phyloP scores from a whole-genome alignment of 2,888 invertebrate genomes.

The Athalia circularis region DNA sequence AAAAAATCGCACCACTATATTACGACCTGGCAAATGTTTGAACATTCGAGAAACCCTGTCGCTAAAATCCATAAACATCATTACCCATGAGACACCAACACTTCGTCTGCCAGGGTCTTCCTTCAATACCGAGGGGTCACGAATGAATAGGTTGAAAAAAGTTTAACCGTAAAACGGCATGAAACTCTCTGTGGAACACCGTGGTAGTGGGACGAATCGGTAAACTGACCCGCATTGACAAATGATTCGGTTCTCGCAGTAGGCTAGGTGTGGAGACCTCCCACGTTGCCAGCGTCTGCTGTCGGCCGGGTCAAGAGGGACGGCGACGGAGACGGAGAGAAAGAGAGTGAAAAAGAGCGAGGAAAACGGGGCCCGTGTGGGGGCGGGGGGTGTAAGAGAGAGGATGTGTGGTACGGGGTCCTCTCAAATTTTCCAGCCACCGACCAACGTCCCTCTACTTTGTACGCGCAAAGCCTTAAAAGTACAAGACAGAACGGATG shows the following conservation, averaged over 20 bases:
- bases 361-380: conserved; percentile 33
- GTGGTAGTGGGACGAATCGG: conserved; percentile 66
- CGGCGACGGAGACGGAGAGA: conserved; percentile 30
- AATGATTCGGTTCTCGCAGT: conserved; percentile 63
- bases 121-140: conserved; percentile 26
- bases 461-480: conserved; percentile 24
- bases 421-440: conserved; percentile 10
- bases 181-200: conserved; percentile 43
- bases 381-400: conserved; percentile 37
- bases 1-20: too few species aligned
- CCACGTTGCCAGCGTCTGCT: conserved; percentile 32
- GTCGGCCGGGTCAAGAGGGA: conserved; percentile 26
- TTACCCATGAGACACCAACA: not conserved
- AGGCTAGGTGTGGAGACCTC: conserved; percentile 43
- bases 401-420: conserved; percentile 28
- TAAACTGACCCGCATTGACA: conserved; percentile 71
- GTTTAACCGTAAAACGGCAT: conserved; percentile 28
- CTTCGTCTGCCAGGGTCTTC: conserved; percentile 29
- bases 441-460: not conserved
- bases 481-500: conserved; percentile 9
- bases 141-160: conserved; percentile 36
- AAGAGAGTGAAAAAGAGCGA: conserved; percentile 23
- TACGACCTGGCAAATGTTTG: too few species aligned
- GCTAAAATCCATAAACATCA: too few species aligned
- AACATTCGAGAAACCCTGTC: too few species aligned